Percentiles rank a stretch among this genome's conserved stretches.
phyloP scores from a whole-genome alignment of 2,113 vertebrate genomes.

The Piprites chloris region DNA sequence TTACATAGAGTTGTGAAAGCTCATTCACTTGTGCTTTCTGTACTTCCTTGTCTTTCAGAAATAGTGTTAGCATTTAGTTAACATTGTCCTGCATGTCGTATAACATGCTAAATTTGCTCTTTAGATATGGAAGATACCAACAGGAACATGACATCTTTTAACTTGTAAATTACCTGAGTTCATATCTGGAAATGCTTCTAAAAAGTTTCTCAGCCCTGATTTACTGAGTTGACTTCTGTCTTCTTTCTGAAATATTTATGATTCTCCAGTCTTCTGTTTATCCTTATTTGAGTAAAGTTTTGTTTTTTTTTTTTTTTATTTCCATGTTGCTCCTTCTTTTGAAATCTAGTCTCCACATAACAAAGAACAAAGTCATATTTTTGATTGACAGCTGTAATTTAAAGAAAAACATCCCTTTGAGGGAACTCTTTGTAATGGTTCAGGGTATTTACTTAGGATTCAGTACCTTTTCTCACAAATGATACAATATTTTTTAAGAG shows the following conservation, averaged over 20 bases:
- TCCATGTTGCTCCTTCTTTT: neutral
- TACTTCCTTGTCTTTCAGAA: neutral
- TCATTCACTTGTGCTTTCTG: neutral
- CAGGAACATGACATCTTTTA: neutral
- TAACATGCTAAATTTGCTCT: neutral
- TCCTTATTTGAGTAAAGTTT: neutral
- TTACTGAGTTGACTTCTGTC: neutral
- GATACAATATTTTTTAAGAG: conserved; percentile 61
- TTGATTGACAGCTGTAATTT: conserved; percentile 47
- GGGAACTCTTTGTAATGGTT: conserved; percentile 13
- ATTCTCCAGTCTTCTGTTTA: neutral
- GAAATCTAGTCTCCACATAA: neutral
- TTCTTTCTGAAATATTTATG: neutral
- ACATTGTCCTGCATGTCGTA: neutral
- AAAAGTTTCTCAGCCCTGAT: neutral
- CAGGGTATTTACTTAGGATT: conserved; percentile 47
- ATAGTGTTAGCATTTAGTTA: neutral
- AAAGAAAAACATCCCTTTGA: conserved; percentile 37
- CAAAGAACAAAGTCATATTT: neutral
- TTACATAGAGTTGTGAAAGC: neutral
- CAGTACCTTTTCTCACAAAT: conserved; percentile 37
- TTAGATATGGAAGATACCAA: neutral
- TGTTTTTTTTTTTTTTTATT: neutral
- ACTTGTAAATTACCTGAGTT: neutral
- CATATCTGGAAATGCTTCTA: neutral